phyloP scores from a whole-genome alignment of 2,113 vertebrate species.

The Bungarus multicinctus region DNA sequence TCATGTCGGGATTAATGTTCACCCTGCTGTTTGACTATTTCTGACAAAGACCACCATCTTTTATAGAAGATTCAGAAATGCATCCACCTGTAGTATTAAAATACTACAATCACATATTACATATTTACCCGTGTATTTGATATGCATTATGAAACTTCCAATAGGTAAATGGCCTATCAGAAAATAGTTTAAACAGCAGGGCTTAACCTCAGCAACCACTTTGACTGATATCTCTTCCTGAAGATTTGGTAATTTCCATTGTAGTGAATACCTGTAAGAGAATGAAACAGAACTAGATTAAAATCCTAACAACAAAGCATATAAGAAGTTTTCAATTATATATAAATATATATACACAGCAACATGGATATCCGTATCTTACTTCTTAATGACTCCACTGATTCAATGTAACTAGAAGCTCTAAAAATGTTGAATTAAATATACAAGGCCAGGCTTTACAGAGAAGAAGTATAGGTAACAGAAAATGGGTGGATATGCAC shows the following conservation, averaged over 20 bases:
- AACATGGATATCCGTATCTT: not conserved
- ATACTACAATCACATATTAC: slow-evolving; percentile 3
- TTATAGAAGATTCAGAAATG: slow-evolving; percentile 25
- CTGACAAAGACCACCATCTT: slow-evolving; percentile 46
- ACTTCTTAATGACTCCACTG: not conserved
- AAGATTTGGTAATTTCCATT: slow-evolving; percentile 86
- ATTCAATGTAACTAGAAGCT: not conserved
- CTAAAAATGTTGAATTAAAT: not conserved
- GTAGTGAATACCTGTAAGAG: slow-evolving; percentile 86
- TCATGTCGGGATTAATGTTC: slow-evolving; percentile 59
- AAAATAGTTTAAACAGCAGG: slow-evolving; percentile 77
- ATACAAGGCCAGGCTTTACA: not conserved
- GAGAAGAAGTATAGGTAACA: not conserved
- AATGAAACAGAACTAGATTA: not conserved
- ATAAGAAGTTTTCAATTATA: not conserved
- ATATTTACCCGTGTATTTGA: slow-evolving; percentile 37
- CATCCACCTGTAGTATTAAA: slow-evolving; percentile 24
- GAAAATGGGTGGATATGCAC: not conserved
- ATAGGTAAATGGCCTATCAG: slow-evolving; percentile 35
- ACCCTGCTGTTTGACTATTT: slow-evolving; percentile 79
- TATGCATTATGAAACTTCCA: slow-evolving; percentile 36
- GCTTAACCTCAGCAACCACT: slow-evolving; percentile 96
- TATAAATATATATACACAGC: not conserved
- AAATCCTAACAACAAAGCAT: not conserved
- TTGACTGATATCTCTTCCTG: slow-evolving; percentile 81